A percentile compares a stretch with the other conserved stretches of the same genome.
Conservation (phyloP, 2,888 invertebrate genomes). For the Pseudococcus viburni region DNA sequence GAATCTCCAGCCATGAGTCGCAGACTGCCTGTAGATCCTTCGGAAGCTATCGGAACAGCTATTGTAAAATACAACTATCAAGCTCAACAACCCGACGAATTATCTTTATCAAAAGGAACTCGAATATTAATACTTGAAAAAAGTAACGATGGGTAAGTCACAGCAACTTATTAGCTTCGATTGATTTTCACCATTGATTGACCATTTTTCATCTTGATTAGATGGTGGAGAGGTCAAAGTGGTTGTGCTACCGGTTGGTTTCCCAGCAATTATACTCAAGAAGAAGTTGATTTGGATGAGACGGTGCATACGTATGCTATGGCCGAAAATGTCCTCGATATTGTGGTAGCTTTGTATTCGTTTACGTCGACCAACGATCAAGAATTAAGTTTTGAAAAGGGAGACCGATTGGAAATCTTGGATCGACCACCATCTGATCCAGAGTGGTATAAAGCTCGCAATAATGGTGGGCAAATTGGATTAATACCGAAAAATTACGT, state of each 20-base stretch:
- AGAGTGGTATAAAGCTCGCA: slow-evolving; percentile 98
- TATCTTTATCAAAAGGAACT: slow-evolving; percentile 94
- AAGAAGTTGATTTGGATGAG: slow-evolving; percentile 84
- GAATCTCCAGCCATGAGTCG: slow-evolving; percentile 84
- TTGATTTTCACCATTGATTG: background rate
- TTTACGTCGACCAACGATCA: slow-evolving; percentile 95
- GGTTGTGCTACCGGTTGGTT: slow-evolving; percentile 88
- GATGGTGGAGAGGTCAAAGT: slow-evolving; percentile 97
- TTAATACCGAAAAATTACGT: slow-evolving; percentile 96
- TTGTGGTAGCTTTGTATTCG: slow-evolving; percentile 94
- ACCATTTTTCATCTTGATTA: slow-evolving; percentile 66
- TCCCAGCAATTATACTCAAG: slow-evolving; percentile 97
- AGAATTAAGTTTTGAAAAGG: slow-evolving; percentile 96
- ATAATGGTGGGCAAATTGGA: slow-evolving; percentile 92
- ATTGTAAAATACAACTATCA: slow-evolving; percentile 96
- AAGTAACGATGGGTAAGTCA: slow-evolving; percentile 86
- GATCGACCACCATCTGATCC: slow-evolving; percentile 98
- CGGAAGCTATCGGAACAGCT: slow-evolving; percentile 88
- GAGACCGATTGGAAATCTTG: slow-evolving; percentile 94
- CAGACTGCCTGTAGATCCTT: slow-evolving; percentile 84
- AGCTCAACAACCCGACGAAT: slow-evolving; percentile 96
- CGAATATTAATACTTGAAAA: slow-evolving; percentile 96
- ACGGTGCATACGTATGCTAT: slow-evolving; percentile 93
- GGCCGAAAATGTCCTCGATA: slow-evolving; percentile 95
- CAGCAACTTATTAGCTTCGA: slow-evolving; percentile 7